Base-by-base conservation (phyloP, 1,140 invertebrate species). In the Stenopsyche tienmushanensis region DNA sequence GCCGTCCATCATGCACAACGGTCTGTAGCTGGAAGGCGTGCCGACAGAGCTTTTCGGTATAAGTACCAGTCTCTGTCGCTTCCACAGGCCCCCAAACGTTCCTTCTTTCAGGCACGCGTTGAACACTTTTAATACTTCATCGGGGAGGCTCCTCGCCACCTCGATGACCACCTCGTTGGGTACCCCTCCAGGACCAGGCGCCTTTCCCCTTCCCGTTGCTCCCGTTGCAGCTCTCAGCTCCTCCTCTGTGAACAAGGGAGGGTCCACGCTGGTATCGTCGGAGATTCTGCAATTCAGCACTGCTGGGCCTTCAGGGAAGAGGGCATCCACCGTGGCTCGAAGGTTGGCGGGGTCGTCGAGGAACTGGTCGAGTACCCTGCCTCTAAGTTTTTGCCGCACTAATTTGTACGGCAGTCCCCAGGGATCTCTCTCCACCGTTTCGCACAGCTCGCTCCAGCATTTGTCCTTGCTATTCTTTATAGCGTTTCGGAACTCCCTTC, bases 141-240 rank as follows among this genome's bases (percentile, higher is more conserved):
- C 47, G 2, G 0, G 64, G 18, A 3, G n/a, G n/a, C n/a, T n/a
- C n/a, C n/a, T n/a, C n/a, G n/a, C n/a, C n/a, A n/a, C n/a, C n/a
- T n/a, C n/a, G n/a, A n/a, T n/a, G n/a, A n/a, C n/a, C n/a, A n/a
- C n/a, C n/a, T n/a, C n/a, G n/a, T n/a, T n/a, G n/a, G 75, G 72
- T 0, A 78, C 63, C 0, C 70, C 66, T 21, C 76, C 74, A 0
- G 72, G 73, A 1, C 75, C 75, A 18, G 75, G 73, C 0, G 74
- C 74, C 44, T 74, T 77, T 1, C 66, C 63, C n/a, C 39, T 69
- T 21, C 71, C 64, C 0, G 76, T 29, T 1, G 21, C 60, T 0
- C 9, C 21, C 1, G 59, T 39, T 5, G 73, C 76, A 0, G 15
- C 50, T 8, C 26, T 15, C n/a, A 76, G 34, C 64, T 77, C 73